Conservation (phyloP, 2,888 invertebrate genomes). For the Trachelus stipa region DNA sequence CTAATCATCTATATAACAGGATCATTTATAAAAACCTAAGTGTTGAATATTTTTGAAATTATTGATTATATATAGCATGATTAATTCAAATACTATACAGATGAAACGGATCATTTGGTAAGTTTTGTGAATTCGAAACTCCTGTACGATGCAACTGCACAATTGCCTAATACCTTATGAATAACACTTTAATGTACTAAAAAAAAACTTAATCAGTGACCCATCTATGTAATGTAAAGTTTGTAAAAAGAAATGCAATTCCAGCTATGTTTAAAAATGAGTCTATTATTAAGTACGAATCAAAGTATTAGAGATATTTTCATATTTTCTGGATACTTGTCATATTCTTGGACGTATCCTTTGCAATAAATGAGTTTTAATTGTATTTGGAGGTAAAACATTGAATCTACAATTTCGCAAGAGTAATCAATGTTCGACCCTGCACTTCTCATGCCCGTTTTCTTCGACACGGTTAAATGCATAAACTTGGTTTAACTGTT, state of each 20-base stretch:
- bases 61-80: neutral
- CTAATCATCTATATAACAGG: neutral
- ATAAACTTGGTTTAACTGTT: no score
- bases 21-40: neutral
- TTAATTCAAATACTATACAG: neutral
- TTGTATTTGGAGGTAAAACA: neutral
- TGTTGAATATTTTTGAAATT: neutral
- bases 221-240: neutral
- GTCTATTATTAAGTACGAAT: neutral
- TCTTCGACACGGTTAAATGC: no score
- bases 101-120: neutral
- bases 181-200: neutral
- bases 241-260: neutral
- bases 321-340: neutral
- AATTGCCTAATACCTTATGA: neutral
- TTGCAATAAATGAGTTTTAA: neutral
- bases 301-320: neutral
- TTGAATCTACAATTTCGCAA: neutral
- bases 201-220: neutral
- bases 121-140: neutral
- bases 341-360: neutral
- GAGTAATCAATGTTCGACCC: neutral
- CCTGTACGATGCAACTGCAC: neutral
- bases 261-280: neutral
- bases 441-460: neutral